These are phyloP conservation scores for Scrobipalpa atriplicella DNA, from an alignment of 2,888 invertebrate species.

Conservation along the genomic window DNA sequence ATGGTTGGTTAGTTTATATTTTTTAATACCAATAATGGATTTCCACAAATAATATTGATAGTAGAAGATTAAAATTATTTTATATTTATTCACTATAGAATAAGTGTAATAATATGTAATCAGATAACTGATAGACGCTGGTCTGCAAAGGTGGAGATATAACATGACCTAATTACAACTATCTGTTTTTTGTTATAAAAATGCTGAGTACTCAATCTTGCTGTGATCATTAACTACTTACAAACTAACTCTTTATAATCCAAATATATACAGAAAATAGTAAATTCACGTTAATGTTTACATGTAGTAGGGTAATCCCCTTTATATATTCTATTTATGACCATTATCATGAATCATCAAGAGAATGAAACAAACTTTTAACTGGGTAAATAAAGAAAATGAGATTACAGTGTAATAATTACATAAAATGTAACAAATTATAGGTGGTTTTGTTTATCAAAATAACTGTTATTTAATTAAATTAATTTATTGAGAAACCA, in stretches of 20 bases:
- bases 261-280: slow-evolving; percentile 75
- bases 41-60: too few species aligned
- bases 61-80: too few species aligned
- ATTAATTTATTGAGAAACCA: background rate
- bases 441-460: background rate
- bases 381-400: background rate
- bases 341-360: background rate
- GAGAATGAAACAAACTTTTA: background rate
- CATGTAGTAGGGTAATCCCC: background rate
- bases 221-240: slow-evolving; percentile 69
- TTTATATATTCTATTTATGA: background rate
- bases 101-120: background rate
- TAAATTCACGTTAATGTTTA: slow-evolving; percentile 46
- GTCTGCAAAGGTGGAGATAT: slow-evolving; percentile 11
- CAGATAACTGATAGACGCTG: background rate
- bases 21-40: too few species aligned
- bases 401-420: background rate
- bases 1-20: too few species aligned
- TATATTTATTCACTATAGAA: too few species aligned
- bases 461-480: background rate
- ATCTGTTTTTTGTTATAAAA: slow-evolving; percentile 13
- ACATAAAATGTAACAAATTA: background rate
- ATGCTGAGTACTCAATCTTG: slow-evolving; percentile 24
- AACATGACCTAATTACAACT: slow-evolving; percentile 9
- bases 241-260: slow-evolving; percentile 64